Evolutionary conservation across 2,797 vertebrate genomes (phyloP), one percentile per base, ranked within the genome.

Genomic region (Vespertilio murinus): DNA sequence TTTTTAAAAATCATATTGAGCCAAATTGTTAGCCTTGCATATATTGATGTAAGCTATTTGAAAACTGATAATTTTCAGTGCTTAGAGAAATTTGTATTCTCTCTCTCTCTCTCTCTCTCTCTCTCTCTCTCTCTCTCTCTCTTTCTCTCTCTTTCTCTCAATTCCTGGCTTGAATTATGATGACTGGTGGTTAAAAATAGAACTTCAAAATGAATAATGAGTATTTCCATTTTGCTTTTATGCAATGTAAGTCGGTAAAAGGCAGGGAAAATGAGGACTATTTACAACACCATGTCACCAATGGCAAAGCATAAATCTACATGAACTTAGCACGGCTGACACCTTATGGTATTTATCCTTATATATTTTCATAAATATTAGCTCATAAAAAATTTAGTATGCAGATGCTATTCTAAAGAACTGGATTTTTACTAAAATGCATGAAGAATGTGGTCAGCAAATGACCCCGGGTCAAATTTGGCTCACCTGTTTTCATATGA

Each of bases 141-240:
- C 49, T 47, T 13, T 47, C 14, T 33, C 84, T 96, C 52, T 75
- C 38, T 74, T 30, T 74, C 40, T 86, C 69, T 75, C 38, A 91
- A 69, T 86, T 91, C n/a, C 86, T 95, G 52, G 22, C 67, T 92
- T 85, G 56, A 84, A 88, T 95, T 89, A 70, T 80, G 59, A 65
- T 87, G 47, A 75, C 69, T 69, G 47, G 38, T 6, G 3, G 13
- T 80, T 93, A 70, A 93, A 91, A 90, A 71, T 80, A 71, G 78
- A 86, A 42, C 40, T 71, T 88, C 45, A 54, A 13, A 92, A 91
- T 84, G 67, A 96, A 77, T 92, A 88, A 88, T 92, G 56, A 38
- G 8, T 69, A 74, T 80, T 88, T 91, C 40, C 16, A 75, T 45
- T 80, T 95, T 77, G 74, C 38, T 89, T 88, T 94, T 83, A 73